Evolutionary conservation across 2,888 invertebrate genomes (phyloP).

Genomic region (Dendrolimus pini): DNA sequence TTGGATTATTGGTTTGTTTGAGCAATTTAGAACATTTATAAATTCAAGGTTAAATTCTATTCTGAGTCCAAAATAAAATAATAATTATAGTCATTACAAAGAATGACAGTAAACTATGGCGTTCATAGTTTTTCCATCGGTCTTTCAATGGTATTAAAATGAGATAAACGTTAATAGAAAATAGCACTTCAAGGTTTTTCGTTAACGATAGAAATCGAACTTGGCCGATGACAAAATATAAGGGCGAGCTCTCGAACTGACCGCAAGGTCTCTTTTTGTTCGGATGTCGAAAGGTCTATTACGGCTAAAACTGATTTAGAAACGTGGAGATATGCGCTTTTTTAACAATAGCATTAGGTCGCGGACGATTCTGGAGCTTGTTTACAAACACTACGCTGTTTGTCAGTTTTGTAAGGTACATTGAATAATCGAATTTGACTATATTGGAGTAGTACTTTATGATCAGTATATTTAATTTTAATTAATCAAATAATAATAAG

Average conservation of each 20-base stretch:
- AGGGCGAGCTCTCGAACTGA: conserved; percentile 45
- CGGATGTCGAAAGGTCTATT: conserved; percentile 40
- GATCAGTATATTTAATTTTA: too few relatives aligned
- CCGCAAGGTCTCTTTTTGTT: conserved; percentile 63
- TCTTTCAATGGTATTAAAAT: conserved; percentile 6
- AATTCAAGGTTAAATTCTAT: not conserved
- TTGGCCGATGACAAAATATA: conserved; percentile 46
- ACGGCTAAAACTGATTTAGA: conserved; percentile 24
- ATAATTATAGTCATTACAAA: not conserved
- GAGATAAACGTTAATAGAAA: conserved; percentile 5
- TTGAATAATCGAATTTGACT: too few relatives aligned
- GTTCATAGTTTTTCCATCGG: not conserved
- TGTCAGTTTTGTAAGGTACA: too few relatives aligned
- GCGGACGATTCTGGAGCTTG: not conserved
- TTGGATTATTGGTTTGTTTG: not conserved
- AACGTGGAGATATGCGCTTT: conserved; percentile 29
- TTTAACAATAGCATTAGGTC: conserved; percentile 6
- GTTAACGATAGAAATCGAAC: conserved; percentile 51
- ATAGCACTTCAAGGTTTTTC: conserved; percentile 37
- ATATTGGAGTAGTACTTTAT: too few relatives aligned
- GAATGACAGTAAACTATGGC: too few relatives aligned
- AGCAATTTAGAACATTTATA: not conserved
- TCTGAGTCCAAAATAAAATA: not conserved
- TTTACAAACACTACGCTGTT: not conserved
- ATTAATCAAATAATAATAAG: too few relatives aligned